phyloP scores from a whole-genome alignment of 1,140 invertebrate species.

The Coptotermes formosanus region DNA sequence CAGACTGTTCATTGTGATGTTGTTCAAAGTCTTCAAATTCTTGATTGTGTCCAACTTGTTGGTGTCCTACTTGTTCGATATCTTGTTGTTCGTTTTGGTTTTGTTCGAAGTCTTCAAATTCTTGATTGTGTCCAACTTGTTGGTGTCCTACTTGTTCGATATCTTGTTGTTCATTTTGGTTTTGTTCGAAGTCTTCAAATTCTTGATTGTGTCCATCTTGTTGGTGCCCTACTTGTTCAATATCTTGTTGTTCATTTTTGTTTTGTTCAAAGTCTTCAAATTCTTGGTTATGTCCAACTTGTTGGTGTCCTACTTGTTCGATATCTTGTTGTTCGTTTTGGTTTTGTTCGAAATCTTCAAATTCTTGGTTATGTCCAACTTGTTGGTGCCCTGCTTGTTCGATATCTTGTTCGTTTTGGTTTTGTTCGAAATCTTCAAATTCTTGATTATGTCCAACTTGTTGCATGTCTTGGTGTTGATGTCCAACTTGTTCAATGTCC shows the following conservation, averaged over 20 bases:
- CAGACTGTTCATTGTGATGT: neutral
- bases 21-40: neutral
- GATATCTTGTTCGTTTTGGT: neutral
- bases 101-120: conserved; percentile 1
- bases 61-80: neutral
- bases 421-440: neutral
- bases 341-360: conserved; percentile 7
- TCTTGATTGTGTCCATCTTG: neutral
- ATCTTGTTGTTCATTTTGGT: neutral
- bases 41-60: neutral
- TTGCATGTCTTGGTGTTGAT: neutral
- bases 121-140: neutral
- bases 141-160: neutral
- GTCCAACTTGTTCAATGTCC: neutral
- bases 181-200: neutral
- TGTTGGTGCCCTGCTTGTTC: neutral
- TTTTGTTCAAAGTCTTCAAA: neutral
- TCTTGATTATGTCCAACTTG: neutral
- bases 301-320: neutral
- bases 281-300: conserved; percentile 4
- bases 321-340: conserved; percentile 22
- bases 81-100: conserved; percentile 4
- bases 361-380: neutral
- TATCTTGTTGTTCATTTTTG: neutral
- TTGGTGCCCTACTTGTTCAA: neutral